Percentiles rank a stretch among this genome's conserved stretches.
These are phyloP conservation scores for Melanotaenia pygmaea DNA, from an alignment of 2,797 vertebrate species.

Conservation along the genomic window DNA sequence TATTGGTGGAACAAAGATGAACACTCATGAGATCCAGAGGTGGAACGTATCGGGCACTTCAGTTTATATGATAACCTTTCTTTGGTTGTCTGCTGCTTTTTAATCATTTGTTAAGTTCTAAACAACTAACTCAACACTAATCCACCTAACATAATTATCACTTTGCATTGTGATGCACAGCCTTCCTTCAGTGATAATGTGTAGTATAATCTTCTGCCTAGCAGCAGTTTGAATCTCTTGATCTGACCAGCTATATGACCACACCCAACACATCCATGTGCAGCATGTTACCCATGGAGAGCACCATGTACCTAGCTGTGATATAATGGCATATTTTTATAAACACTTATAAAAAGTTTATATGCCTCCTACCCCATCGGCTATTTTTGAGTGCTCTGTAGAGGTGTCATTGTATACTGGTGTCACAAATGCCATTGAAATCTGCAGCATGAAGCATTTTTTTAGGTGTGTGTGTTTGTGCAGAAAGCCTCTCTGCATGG, in stretches of 20 bases:
- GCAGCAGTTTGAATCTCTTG: conserved; percentile 55
- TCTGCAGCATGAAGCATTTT: conserved; percentile 45
- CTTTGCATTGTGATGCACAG: conserved; percentile 24
- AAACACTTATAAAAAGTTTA: conserved; percentile 6
- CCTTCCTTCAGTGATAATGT: conserved; percentile 20
- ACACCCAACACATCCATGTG: conserved; percentile 63
- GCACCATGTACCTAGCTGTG: conserved; percentile 26
- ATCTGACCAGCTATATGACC: conserved; percentile 64
- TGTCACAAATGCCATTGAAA: conserved; percentile 45
- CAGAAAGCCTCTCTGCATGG: conserved; percentile 7
- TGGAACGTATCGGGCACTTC: background rate
- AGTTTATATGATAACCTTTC: conserved; percentile 8
- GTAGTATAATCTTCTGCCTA: conserved; percentile 66
- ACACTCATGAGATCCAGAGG: conserved; percentile 1
- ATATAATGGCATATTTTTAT: conserved; percentile 29
- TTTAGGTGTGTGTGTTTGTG: conserved; percentile 11
- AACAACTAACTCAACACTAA: conserved; percentile 17
- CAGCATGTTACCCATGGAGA: conserved; percentile 68
- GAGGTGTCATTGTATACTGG: background rate
- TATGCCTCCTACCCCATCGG: background rate
- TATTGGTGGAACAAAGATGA: conserved; percentile 1
- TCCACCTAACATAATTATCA: conserved; percentile 16
- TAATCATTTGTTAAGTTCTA: conserved; percentile 6
- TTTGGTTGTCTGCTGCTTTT: background rate
- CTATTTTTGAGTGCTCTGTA: conserved; percentile 10